Percentiles rank a stretch among this genome's conserved stretches.
These are phyloP conservation scores for Cyrtodaria siliqua DNA, from an alignment of 2,888 invertebrate species.

Conservation along the genomic window DNA sequence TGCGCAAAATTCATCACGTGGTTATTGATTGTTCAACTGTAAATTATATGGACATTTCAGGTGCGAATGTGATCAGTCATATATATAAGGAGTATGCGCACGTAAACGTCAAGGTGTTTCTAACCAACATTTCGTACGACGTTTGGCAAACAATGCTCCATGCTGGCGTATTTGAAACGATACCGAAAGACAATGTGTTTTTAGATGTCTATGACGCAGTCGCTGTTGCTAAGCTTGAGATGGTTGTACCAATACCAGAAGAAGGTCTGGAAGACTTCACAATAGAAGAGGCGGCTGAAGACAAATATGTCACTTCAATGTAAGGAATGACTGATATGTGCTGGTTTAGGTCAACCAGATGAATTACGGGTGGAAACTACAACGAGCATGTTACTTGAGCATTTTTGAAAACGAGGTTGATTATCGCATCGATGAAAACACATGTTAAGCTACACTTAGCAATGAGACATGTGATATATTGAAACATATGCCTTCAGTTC, in stretches of 20 bases:
- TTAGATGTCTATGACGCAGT: conserved; percentile 75
- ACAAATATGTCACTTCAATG: conserved; percentile 76
- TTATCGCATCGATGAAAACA: too few relatives aligned
- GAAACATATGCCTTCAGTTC: too few relatives aligned
- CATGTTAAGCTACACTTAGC: too few relatives aligned
- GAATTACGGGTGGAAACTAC: too few relatives aligned
- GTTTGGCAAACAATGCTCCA: conserved; percentile 75
- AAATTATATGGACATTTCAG: conserved; percentile 80
- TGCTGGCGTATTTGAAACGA: conserved; percentile 75
- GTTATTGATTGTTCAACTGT: conserved; percentile 78
- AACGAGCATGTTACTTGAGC: too few relatives aligned
- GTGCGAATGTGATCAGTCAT: conserved; percentile 79
- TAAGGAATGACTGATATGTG: too few relatives aligned
- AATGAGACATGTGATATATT: too few relatives aligned
- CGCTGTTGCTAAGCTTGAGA: conserved; percentile 73
- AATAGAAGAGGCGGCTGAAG: conserved; percentile 79
- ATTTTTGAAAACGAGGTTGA: too few relatives aligned
- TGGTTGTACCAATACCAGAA: conserved; percentile 67
- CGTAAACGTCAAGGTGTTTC: conserved; percentile 78
- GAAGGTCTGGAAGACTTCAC: conserved; percentile 75
- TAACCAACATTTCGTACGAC: conserved; percentile 72
- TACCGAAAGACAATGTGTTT: conserved; percentile 75
- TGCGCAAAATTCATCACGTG: conserved; percentile 78
- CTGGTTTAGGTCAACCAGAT: too few relatives aligned
- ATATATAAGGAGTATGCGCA: conserved; percentile 78